Base-by-base conservation (phyloP, 2,113 vertebrate genomes). In the Misgurnus anguillicaudatus region DNA sequence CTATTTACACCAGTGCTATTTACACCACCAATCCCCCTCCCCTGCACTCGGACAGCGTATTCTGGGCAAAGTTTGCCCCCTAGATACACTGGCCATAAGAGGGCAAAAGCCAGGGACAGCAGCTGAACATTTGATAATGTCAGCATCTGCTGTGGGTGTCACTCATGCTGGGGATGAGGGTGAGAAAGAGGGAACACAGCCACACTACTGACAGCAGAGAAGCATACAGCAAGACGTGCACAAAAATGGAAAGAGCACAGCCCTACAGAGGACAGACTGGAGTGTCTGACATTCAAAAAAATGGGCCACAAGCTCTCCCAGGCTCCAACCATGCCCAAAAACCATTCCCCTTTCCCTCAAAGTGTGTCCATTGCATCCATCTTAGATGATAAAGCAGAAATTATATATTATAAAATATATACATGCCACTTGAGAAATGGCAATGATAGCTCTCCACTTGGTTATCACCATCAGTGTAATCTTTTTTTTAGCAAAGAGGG, bases 121-220 rank as follows among this genome's bases (percentile, higher is more conserved):
- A 89, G 85, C 89, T 82, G 88, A 88, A 91, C 94, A 94, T 97
- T 96, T 97, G 95, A 97, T 97, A 97, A 97, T 97, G 97, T 98
- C 97, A 98, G 95, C 96, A 96, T 98, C 95, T 99, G 96, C 94
- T 95, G 95, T 90, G 93, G 92, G 91, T 95, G 96, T 96, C 96
- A 96, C 92, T 95, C 94, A 95, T 93, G 92, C 93, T 51, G 41
- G 65, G 3, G 45, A 55, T 19, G 74, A 64, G 38, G 58, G 9
- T 14, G 57, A 90, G 91, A 88, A 62, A 62, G 70, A 55, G 55
- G 78, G 39, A 61, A 66, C 36, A 45, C 48, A 55, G 77, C 53
- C 73, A 70, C 64, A 55, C 36, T 13, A 62, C 55, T 61, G 53
- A 72, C 55, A 63, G 55, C 11, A 57, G 39, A 14, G 66, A 76